Base-by-base conservation (phyloP, 2,113 vertebrate species). In the Channa argus region DNA sequence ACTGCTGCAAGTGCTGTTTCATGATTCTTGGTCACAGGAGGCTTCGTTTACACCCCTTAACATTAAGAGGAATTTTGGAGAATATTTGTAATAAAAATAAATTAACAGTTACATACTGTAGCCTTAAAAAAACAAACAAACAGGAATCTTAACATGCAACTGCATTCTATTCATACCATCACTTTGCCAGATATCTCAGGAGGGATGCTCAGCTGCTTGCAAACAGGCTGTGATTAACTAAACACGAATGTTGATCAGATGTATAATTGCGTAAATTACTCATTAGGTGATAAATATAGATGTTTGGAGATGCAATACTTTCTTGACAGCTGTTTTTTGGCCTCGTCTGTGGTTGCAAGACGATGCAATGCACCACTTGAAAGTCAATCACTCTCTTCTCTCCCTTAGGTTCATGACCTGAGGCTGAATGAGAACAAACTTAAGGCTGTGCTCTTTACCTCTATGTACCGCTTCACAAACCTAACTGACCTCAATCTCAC, bases 401-500 rank as follows among this genome's bases (percentile, higher is more conserved):
- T 64, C 36, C 46, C 8, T 14, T 45, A 93, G 92, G 92, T 99
- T 86, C 97, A 99, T 0, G 98, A 99, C 89, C 94, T 99, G 84
- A 93, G 97, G 62, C 95, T 99, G 84, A 99, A 99, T 0, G 97
- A 99, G 91, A 99, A 99, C 93, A 99, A 99, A 84, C 95, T 99
- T 60, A 98, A 98, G 87, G 96, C 96, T 0, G 96, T 99, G 86
- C 95, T 97, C 24, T 98, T 97, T 82, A 95, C 94, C 61, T 98
- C 98, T 34, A 97, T 99, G 83, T 97, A 94, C 77, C 97, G 98
- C 89, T 99, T 99, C 11, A 96, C 97, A 74, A 99, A 99, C 92
- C 94, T 99, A 60, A 99, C 98, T 0, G 97, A 99, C 93, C 95
- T 99, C 88, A 99, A 99, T 91, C 95, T 99, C 58, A 99, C 98